Conservation (phyloP, 2,888 invertebrate species). For the Eulithis testata region DNA sequence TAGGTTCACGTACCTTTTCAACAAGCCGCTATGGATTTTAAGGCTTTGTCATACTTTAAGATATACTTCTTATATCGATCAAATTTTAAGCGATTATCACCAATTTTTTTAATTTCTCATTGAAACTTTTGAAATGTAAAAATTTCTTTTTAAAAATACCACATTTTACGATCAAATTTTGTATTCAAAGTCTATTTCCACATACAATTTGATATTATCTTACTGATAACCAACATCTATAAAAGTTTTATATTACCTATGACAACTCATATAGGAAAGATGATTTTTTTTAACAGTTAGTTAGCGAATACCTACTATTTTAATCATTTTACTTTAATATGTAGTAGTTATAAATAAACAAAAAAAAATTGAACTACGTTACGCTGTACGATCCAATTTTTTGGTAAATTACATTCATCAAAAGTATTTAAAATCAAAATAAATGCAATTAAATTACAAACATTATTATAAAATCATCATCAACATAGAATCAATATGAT, state of each 20-base stretch:
- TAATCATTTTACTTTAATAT: neutral
- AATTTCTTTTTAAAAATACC: neutral
- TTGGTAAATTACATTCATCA: too few relatives aligned
- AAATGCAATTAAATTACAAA: too few relatives aligned
- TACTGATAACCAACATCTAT: slow-evolving; percentile 34
- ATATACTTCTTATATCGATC: neutral
- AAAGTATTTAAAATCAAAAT: too few relatives aligned
- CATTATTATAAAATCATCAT: neutral
- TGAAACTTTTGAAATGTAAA: neutral
- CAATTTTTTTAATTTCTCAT: too few relatives aligned
- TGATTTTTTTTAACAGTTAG: neutral
- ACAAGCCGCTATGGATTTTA: slow-evolving; percentile 45
- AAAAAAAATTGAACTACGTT: too few relatives aligned
- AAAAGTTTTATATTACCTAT: slow-evolving; percentile 15
- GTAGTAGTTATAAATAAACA: too few relatives aligned
- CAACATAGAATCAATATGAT: neutral
- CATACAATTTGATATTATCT: slow-evolving; percentile 7
- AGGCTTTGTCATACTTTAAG: slow-evolving; percentile 26
- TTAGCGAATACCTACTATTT: neutral
- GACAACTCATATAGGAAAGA: slow-evolving; percentile 7
- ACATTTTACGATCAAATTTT: neutral
- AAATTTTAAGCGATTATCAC: too few relatives aligned
- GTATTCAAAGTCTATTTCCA: slow-evolving; percentile 4
- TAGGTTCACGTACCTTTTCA: slow-evolving; percentile 56
- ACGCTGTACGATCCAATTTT: too few relatives aligned